These are phyloP conservation scores for Phoxinus dragarum DNA, from an alignment of 2,797 vertebrate species.

Conservation along the genomic window DNA sequence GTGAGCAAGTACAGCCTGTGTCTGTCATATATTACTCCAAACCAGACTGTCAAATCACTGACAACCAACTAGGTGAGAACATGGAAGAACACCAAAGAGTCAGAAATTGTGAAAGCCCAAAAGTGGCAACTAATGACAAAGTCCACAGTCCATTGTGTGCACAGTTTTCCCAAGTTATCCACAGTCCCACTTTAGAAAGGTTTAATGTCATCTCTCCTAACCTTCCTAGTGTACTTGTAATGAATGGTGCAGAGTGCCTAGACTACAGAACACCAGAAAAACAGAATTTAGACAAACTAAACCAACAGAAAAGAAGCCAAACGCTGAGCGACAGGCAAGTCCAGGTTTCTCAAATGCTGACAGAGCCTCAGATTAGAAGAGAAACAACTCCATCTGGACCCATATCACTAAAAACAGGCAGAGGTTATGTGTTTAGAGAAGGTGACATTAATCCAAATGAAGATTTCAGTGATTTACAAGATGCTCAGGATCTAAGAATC, in stretches of 20 bases:
- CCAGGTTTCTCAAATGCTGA: slow-evolving; percentile 70
- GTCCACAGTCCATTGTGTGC: slow-evolving; percentile 63
- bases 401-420: slow-evolving; percentile 70
- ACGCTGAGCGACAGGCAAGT: slow-evolving; percentile 64
- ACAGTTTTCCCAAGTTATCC: slow-evolving; percentile 62
- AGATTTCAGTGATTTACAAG: slow-evolving; percentile 67
- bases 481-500: slow-evolving; percentile 75
- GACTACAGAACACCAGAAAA: slow-evolving; percentile 79
- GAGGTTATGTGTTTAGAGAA: slow-evolving; percentile 69
- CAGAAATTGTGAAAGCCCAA: slow-evolving; percentile 60
- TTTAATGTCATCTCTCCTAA: slow-evolving; percentile 63
- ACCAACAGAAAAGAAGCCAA: slow-evolving; percentile 72
- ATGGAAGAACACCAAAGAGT: slow-evolving; percentile 63
- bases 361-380: slow-evolving; percentile 75
- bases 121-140: slow-evolving; percentile 59
- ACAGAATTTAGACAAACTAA: slow-evolving; percentile 71
- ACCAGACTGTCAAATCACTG: slow-evolving; percentile 65
- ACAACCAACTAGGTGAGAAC: slow-evolving; percentile 61
- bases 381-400: slow-evolving; percentile 72
- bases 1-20: slow-evolving; percentile 72
- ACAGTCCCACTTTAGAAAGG: slow-evolving; percentile 65
- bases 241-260: slow-evolving; percentile 78
- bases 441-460: slow-evolving; percentile 62
- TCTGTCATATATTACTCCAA: slow-evolving; percentile 81
- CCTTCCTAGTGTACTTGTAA: slow-evolving; percentile 79